A percentile compares a stretch with the other conserved stretches of the same genome.
Conservation (phyloP, 2,797 vertebrate species). For the Petrocephalus sullivani region DNA sequence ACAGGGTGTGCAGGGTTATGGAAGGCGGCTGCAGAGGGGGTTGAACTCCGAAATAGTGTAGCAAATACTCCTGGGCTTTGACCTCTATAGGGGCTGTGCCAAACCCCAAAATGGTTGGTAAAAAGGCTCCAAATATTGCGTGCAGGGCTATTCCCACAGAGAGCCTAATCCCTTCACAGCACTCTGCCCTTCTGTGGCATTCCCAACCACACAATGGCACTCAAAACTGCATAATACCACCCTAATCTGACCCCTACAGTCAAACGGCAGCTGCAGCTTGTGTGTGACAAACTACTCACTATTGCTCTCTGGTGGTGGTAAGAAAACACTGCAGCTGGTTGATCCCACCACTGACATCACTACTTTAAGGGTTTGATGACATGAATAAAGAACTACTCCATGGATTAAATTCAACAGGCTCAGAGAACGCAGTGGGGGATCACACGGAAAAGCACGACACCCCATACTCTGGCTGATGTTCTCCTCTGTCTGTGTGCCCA, state of each 20-base stretch:
- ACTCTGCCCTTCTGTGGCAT: not conserved
- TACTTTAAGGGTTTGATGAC: not conserved
- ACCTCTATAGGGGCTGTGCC: not conserved
- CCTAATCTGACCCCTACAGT: not conserved
- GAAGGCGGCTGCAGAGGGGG: not conserved
- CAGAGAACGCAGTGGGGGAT: not conserved
- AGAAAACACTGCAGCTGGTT: not conserved
- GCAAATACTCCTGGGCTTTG: not conserved
- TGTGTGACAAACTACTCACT: not conserved
- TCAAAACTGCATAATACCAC: not conserved
- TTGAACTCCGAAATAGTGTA: not conserved
- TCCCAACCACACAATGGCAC: conserved; percentile 38
- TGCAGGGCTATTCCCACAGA: conserved; percentile 33
- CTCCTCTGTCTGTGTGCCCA: not conserved
- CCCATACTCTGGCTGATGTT: not conserved
- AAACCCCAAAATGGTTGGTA: not conserved
- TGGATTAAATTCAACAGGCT: not conserved
- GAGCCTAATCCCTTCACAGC: not conserved
- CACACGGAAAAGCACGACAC: not conserved
- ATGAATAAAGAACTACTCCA: not conserved
- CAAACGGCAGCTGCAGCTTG: not conserved
- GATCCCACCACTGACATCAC: not conserved
- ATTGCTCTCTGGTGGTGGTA: not conserved
- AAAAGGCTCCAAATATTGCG: conserved; percentile 34
- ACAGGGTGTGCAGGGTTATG: not conserved